Conservation (phyloP, 2,797 vertebrate genomes). For the Tokudaia tokunoshimensis region DNA sequence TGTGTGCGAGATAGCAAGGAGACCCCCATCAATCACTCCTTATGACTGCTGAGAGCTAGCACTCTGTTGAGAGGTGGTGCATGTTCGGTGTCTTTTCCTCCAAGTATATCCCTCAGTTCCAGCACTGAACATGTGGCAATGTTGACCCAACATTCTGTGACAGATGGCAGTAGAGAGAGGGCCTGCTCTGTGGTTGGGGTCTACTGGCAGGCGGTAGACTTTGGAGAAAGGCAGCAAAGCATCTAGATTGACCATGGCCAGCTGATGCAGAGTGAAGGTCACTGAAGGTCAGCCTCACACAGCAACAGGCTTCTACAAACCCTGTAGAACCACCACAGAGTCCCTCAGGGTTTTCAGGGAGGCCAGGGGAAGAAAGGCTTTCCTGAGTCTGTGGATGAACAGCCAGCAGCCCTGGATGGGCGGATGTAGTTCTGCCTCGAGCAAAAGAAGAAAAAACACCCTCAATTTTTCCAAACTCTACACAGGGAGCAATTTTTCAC, state of each 20-base stretch:
- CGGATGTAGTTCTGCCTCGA: not conserved
- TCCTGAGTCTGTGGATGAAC: not conserved
- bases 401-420: fast-evolving
- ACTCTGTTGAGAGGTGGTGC: not conserved
- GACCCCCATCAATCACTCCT: not conserved
- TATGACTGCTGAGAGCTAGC: not conserved
- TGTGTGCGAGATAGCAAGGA: not conserved
- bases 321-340: slow-evolving; percentile 86
- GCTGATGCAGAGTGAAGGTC: slow-evolving; percentile 88
- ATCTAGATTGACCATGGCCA: slow-evolving; percentile 88
- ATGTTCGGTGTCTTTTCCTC: not conserved
- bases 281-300: slow-evolving; percentile 88
- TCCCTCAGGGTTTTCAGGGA: slow-evolving; percentile 86
- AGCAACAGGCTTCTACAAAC: slow-evolving; percentile 85
- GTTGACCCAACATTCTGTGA: not conserved
- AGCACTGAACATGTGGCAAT: not conserved
- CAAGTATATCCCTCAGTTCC: not conserved
- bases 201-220: not conserved
- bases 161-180: not conserved
- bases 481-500: not conserved
- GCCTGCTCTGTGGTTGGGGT: not conserved
- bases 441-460: slow-evolving; percentile 34
- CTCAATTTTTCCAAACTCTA: slow-evolving; percentile 4
- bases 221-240: slow-evolving; percentile 87
- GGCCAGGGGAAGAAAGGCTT: not conserved